These are phyloP conservation scores for Graptemys geographica DNA, from an alignment of 2,797 vertebrate genomes.

Conservation along the genomic window DNA sequence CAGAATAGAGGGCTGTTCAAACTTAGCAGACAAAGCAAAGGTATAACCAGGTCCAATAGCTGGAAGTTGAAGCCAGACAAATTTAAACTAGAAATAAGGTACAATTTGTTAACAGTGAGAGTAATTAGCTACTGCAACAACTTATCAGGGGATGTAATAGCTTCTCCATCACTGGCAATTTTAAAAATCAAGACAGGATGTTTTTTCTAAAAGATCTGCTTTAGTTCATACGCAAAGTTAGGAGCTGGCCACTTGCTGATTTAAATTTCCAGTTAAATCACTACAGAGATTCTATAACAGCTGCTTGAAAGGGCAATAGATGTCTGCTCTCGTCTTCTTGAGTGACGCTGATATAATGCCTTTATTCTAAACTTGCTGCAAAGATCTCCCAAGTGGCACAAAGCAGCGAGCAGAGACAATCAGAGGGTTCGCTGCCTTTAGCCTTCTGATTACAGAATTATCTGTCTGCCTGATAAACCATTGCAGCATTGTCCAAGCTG, in stretches of 20 bases:
- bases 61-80: background rate
- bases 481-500: background rate
- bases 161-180: background rate
- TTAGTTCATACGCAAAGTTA: background rate
- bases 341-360: conserved; percentile 25
- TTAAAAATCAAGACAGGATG: background rate
- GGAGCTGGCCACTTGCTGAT: background rate
- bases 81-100: conserved; percentile 3
- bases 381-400: conserved; percentile 45
- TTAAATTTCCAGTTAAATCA: conserved; percentile 6
- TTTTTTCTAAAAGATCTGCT: conserved; percentile 24
- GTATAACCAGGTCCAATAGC: background rate
- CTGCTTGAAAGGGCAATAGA: conserved; percentile 20
- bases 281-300: background rate
- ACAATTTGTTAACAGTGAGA: background rate
- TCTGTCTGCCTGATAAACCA: conserved; percentile 19
- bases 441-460: conserved; percentile 20
- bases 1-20: background rate
- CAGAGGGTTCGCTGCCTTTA: conserved; percentile 8
- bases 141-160: background rate
- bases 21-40: background rate
- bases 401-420: conserved; percentile 11
- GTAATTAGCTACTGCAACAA: background rate
- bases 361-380: conserved; percentile 34
- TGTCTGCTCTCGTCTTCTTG: conserved; percentile 31